Conservation (phyloP, 2,113 vertebrate species). For the Micromys minutus region DNA sequence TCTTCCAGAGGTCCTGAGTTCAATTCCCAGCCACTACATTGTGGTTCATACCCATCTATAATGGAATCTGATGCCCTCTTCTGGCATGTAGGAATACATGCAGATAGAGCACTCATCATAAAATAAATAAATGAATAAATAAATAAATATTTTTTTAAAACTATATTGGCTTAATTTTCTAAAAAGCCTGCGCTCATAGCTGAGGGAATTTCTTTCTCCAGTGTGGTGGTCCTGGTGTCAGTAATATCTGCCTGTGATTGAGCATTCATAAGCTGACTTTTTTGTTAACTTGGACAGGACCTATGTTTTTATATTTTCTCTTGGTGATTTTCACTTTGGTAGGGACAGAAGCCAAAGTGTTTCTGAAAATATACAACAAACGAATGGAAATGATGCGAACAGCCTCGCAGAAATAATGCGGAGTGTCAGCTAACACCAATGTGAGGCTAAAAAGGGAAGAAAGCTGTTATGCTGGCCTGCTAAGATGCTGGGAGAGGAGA, state of each 20-base stretch:
- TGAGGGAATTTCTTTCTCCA: background rate
- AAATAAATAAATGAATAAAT: too few relatives aligned
- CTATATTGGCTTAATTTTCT: background rate
- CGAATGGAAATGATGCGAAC: background rate
- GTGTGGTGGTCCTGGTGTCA: background rate
- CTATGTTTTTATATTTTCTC: conserved; percentile 12
- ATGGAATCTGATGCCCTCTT: too few relatives aligned
- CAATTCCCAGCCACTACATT: too few relatives aligned
- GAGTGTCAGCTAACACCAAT: background rate
- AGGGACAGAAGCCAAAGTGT: conserved; percentile 1
- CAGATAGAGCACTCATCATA: too few relatives aligned
- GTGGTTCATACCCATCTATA: too few relatives aligned
- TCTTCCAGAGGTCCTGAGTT: too few relatives aligned
- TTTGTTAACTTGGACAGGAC: conserved; percentile 3
- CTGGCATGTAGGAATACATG: too few relatives aligned
- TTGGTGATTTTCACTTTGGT: background rate
- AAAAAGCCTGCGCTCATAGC: background rate
- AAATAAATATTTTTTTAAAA: background rate
- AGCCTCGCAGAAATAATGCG: background rate
- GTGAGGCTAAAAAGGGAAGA: background rate
- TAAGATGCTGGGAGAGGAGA: background rate
- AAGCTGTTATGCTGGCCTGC: background rate
- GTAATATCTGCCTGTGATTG: background rate
- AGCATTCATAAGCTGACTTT: background rate
- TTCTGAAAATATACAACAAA: background rate